Conservation (phyloP, 2,797 vertebrate genomes). For the Phyllotis vaccarum region DNA sequence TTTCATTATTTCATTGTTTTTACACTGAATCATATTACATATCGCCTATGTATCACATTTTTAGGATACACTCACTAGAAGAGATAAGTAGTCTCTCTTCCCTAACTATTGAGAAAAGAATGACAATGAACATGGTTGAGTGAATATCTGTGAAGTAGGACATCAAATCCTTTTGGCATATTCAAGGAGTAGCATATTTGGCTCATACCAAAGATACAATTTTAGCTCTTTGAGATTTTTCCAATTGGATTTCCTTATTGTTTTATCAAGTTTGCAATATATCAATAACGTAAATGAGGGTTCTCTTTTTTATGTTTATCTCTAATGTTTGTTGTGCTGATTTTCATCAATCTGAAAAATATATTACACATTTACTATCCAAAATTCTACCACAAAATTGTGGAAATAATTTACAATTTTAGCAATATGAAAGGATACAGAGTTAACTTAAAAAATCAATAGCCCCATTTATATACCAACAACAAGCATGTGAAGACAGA, state of each 20-base stretch:
- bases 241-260: not conserved
- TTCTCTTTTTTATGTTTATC: not conserved
- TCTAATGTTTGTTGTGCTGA: not conserved
- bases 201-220: not conserved
- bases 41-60: not conserved
- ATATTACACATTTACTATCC: not conserved
- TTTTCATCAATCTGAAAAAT: not conserved
- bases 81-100: not conserved
- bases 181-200: not conserved
- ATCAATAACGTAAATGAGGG: not conserved
- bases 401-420: not conserved
- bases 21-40: not conserved
- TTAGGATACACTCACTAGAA: not conserved
- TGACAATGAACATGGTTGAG: not conserved
- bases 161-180: not conserved
- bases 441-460: not conserved
- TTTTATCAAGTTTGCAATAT: not conserved
- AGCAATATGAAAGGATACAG: not conserved
- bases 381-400: not conserved
- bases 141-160: not conserved
- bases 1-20: not conserved
- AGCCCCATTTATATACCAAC: not conserved
- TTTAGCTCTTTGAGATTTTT: not conserved
- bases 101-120: not conserved
- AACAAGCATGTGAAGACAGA: not conserved